Evolutionary conservation across 35 echinoderm and acorn worm genomes (phyloP).

Genomic region (Strongylocentrotus purpuratus): DNA sequence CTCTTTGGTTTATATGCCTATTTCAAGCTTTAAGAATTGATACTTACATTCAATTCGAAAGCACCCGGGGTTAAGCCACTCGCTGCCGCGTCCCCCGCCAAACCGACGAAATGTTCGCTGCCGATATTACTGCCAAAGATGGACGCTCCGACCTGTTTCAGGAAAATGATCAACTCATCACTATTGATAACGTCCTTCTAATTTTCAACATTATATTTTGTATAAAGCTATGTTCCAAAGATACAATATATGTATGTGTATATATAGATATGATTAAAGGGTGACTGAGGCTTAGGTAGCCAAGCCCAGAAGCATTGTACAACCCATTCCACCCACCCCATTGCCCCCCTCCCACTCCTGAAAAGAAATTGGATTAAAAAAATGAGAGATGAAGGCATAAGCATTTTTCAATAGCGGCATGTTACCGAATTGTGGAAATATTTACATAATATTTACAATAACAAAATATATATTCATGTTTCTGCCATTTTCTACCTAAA

Average conservation of each 20-base stretch:
- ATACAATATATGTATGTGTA: not conserved
- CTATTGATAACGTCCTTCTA: not conserved
- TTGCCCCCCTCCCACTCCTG: no score
- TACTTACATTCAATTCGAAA: constrained; percentile 87
- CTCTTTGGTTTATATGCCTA: not conserved
- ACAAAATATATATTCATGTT: not conserved
- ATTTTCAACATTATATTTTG: not conserved
- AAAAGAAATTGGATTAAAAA: no score
- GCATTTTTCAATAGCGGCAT: not conserved
- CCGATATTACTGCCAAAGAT: constrained; percentile 52
- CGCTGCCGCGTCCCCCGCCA: constrained; percentile 34
- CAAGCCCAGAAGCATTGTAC: not conserved
- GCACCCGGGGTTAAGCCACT: constrained; percentile 79
- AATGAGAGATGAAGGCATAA: not conserved
- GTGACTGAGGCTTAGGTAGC: not conserved
- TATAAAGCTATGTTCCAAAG: not conserved
- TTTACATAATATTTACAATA: no score
- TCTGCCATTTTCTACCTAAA: not conserved
- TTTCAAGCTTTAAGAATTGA: not conserved
- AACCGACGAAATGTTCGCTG: constrained; percentile 47
- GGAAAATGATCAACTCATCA: not conserved
- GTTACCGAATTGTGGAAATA: no score
- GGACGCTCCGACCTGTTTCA: not conserved
- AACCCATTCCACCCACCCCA: not conserved
- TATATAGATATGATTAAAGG: no score